phyloP scores from a whole-genome alignment of 2,797 vertebrate species.

The Cheirogaleus major region DNA sequence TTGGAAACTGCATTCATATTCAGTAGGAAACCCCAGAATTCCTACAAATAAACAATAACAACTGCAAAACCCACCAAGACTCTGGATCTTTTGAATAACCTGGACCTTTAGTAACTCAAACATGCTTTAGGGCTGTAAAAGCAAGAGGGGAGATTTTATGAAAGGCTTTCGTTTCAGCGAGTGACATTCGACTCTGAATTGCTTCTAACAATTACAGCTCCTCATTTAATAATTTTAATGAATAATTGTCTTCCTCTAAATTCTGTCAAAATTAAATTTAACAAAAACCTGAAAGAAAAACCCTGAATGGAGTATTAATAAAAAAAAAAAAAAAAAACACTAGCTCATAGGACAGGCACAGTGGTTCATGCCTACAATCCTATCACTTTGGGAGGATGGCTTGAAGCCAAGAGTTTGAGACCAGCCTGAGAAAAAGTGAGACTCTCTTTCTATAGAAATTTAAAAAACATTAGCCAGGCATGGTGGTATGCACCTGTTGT shows the following conservation, averaged over 20 bases:
- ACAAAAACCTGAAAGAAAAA: background rate
- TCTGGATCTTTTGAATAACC: background rate
- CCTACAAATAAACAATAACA: background rate
- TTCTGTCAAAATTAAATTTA: constrained; percentile 42
- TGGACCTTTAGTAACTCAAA: background rate
- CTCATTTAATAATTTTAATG: constrained; percentile 8
- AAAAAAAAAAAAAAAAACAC: too few relatives aligned
- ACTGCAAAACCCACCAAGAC: background rate
- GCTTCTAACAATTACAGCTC: background rate
- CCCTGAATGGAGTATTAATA: background rate
- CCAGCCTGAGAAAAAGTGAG: too few relatives aligned
- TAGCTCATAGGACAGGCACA: background rate
- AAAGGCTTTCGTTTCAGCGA: background rate
- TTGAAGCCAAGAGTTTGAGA: too few relatives aligned
- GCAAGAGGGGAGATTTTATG: background rate
- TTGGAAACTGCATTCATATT: background rate
- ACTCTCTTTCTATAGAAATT: too few relatives aligned
- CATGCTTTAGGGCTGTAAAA: background rate
- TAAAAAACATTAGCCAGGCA: too few relatives aligned
- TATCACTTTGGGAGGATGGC: too few relatives aligned
- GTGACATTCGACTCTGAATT: background rate
- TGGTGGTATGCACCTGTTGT: too few relatives aligned
- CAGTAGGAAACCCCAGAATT: background rate
- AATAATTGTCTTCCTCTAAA: constrained; percentile 29
- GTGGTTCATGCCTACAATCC: too few relatives aligned